Conservation (phyloP, 2,888 invertebrate genomes). For the Frankliniella intonsa region DNA sequence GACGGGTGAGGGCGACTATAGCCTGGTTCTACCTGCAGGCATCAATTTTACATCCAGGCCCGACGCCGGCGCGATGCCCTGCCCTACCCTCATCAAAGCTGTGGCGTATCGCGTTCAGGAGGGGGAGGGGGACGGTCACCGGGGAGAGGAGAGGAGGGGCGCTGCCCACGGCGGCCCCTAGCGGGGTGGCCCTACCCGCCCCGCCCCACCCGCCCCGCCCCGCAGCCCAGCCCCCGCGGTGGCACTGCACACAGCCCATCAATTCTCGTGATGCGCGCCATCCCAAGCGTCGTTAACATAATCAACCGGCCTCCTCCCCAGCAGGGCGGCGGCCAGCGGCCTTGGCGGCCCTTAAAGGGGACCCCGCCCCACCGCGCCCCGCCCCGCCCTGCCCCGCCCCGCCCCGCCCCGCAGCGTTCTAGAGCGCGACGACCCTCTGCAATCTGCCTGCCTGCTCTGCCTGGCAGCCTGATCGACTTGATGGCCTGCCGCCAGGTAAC, state of each 20-base stretch:
- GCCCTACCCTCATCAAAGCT: not conserved
- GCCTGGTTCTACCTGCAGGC: too few relatives aligned
- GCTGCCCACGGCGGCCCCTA: constrained; percentile 29
- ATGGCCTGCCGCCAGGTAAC: too few relatives aligned
- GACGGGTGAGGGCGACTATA: too few relatives aligned
- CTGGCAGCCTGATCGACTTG: too few relatives aligned
- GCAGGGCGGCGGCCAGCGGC: too few relatives aligned
- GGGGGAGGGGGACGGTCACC: not conserved
- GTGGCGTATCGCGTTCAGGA: not conserved
- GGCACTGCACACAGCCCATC: constrained; percentile 23
- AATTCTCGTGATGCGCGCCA: constrained; percentile 13
- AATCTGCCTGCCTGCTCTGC: not conserved
- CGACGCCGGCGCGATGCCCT: too few relatives aligned
- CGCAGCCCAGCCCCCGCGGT: constrained; percentile 9
- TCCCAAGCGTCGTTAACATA: constrained; percentile 7
- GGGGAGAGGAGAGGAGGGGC: constrained; percentile 29
- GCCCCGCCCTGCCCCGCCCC: not conserved
- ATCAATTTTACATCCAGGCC: too few relatives aligned
- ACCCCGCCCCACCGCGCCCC: not conserved
- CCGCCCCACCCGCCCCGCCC: constrained; percentile 33
- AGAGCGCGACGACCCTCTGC: not conserved
- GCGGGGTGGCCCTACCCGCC: constrained; percentile 41
- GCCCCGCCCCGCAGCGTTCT: not conserved
- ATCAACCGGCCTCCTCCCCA: not conserved
- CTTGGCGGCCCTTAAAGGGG: not conserved